These are phyloP conservation scores for Hypsopygia costalis DNA, from an alignment of 2,888 invertebrate genomes.

Conservation along the genomic window DNA sequence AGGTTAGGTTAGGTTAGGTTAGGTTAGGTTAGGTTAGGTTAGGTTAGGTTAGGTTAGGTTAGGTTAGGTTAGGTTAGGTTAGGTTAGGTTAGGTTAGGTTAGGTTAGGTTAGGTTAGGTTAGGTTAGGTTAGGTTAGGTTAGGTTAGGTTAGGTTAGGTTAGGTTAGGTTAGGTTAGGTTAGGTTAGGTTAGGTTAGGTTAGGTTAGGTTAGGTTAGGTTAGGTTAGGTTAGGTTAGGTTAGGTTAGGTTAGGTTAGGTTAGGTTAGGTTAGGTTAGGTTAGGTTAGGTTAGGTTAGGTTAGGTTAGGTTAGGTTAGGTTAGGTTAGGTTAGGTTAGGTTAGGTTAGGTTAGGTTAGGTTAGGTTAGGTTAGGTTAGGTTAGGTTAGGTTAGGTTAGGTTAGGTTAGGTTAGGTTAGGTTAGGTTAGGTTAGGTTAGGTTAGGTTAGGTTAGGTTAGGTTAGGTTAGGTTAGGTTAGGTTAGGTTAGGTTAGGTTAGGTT, in stretches of 20 bases:
- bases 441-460: constrained; percentile 23
- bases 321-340: constrained; percentile 14
- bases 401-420: constrained; percentile 31
- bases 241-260: constrained; percentile 12
- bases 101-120: constrained; percentile 8
- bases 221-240: constrained; percentile 12
- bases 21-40: constrained; percentile 12
- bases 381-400: constrained; percentile 28
- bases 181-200: constrained; percentile 12
- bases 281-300: constrained; percentile 10
- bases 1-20: constrained; percentile 18
- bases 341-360: constrained; percentile 18
- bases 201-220: constrained; percentile 12
- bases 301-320: constrained; percentile 8
- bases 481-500: constrained; percentile 16
- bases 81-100: constrained; percentile 13
- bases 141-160: constrained; percentile 10
- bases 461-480: constrained; percentile 26
- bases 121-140: constrained; percentile 13
- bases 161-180: constrained; percentile 11
- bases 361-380: constrained; percentile 15
- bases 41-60: constrained; percentile 14
- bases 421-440: constrained; percentile 28
- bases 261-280: constrained; percentile 9
- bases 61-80: constrained; percentile 11